These are phyloP conservation scores for Centropus unirufus DNA, from an alignment of 2,113 vertebrate genomes.

Conservation along the genomic window DNA sequence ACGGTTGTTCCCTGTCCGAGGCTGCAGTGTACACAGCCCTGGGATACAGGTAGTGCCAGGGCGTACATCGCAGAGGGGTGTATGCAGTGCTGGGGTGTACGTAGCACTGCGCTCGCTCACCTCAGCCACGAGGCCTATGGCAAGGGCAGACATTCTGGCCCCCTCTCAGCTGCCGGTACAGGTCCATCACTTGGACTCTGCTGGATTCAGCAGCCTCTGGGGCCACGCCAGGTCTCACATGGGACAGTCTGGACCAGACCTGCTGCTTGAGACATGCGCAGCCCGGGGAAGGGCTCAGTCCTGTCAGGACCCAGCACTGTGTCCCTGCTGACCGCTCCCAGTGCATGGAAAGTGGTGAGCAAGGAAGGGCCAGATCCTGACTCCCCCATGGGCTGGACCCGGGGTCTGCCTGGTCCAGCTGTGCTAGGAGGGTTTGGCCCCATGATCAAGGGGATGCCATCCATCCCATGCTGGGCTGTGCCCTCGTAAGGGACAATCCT, in stretches of 20 bases:
- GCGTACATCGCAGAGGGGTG: accelerated
- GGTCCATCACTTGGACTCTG: neutral
- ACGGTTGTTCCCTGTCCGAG: constrained; percentile 12
- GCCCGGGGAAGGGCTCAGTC: neutral
- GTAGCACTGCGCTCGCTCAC: accelerated
- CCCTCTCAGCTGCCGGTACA: neutral
- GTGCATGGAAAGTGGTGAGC: accelerated
- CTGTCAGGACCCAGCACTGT: accelerated
- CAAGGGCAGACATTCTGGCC: neutral
- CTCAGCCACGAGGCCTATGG: accelerated
- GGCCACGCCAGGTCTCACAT: neutral
- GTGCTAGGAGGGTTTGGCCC: neutral
- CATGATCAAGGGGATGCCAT: accelerated
- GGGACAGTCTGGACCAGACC: neutral
- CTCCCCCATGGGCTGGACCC: accelerated
- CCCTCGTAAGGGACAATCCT: neutral
- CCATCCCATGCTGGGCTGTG: accelerated
- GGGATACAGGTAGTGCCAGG: neutral
- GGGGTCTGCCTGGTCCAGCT: no score
- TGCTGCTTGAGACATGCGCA: neutral
- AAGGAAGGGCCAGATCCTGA: neutral
- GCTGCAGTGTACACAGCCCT: neutral
- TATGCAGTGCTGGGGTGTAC: accelerated
- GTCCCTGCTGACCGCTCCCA: neutral
- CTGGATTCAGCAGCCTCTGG: neutral